phyloP scores from a whole-genome alignment of 2,888 invertebrate genomes.

The Nemapogon koenigi region DNA sequence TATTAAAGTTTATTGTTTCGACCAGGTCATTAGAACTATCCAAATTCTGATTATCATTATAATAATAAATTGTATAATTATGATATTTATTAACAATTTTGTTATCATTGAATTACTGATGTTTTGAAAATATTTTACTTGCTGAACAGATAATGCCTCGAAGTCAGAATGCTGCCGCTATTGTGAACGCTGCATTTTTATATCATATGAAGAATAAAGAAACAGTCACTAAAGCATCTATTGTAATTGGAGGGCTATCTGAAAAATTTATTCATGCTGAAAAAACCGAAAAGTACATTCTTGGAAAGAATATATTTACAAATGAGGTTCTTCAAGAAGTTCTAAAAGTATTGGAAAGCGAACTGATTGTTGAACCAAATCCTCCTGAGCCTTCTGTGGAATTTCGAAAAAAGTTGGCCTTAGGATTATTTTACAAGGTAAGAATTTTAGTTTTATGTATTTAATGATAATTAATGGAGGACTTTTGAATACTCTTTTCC shows the following conservation, averaged over 20 bases:
- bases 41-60: too few species aligned
- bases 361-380: constrained; percentile 27
- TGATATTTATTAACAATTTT: neutral
- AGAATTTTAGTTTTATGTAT: constrained; percentile 9
- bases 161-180: constrained; percentile 76
- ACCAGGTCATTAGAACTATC: neutral
- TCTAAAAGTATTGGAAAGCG: constrained; percentile 25
- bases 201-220: constrained; percentile 54
- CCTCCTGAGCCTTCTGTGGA: constrained; percentile 62
- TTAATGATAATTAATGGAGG: neutral
- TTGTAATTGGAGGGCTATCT: constrained; percentile 68
- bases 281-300: constrained; percentile 53
- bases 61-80: neutral
- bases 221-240: constrained; percentile 45
- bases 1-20: too few species aligned
- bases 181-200: constrained; percentile 77
- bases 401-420: constrained; percentile 66
- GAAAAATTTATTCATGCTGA: constrained; percentile 46
- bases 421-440: constrained; percentile 72
- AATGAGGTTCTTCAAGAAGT: constrained; percentile 40
- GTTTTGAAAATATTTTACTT: neutral
- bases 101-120: too few species aligned
- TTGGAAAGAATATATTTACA: constrained; percentile 43
- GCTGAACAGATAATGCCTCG: constrained; percentile 71
- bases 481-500: neutral